Percentiles rank a stretch among this genome's conserved stretches.
phyloP scores from a whole-genome alignment of 2,888 invertebrate genomes.

The Rhaphigaster nebulosa region DNA sequence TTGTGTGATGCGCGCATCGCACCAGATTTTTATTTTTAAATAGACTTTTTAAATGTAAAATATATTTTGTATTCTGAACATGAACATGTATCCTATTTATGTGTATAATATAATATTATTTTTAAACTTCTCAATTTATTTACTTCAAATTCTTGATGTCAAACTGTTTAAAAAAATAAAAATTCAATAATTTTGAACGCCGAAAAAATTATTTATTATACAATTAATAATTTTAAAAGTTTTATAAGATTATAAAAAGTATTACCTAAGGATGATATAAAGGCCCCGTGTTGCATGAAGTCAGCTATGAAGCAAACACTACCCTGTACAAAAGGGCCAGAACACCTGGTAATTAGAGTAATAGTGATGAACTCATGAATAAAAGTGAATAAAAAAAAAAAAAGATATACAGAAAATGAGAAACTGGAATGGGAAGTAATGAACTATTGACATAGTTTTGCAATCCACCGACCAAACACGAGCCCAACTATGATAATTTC shows the following conservation, averaged over 20 bases:
- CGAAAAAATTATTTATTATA: no score
- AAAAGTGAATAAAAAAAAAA: background rate
- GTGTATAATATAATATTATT: no score
- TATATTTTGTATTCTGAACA: no score
- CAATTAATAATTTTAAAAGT: background rate
- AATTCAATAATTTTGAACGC: no score
- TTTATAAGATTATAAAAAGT: background rate
- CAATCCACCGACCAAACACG: background rate
- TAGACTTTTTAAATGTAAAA: no score
- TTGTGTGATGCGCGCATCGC: no score
- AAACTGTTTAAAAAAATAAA: no score
- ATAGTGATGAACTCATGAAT: background rate
- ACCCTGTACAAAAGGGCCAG: background rate
- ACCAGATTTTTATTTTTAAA: no score
- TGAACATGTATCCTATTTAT: no score
- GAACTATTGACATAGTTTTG: constrained; percentile 26
- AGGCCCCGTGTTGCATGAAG: background rate
- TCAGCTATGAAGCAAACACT: background rate
- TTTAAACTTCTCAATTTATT: no score
- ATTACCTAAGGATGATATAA: background rate
- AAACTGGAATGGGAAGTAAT: constrained; percentile 23
- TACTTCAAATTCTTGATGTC: no score
- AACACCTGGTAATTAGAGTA: background rate
- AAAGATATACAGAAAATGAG: background rate
- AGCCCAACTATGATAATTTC: background rate